Base-by-base conservation (phyloP, 2,797 vertebrate genomes). In the Spinus olivaceus region DNA sequence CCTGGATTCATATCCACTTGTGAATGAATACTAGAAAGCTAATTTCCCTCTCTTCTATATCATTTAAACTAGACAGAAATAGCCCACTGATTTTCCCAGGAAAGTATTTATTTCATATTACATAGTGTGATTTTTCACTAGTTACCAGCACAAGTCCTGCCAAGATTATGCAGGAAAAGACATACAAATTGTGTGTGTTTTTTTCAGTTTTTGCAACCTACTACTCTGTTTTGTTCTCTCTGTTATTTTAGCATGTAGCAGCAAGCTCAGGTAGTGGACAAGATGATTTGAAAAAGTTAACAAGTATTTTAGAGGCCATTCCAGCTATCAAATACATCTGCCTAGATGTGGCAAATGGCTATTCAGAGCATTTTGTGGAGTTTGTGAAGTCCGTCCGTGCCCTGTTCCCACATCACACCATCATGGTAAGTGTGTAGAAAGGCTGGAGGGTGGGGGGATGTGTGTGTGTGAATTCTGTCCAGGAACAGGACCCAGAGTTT, bases 341-440 rank as follows among this genome's bases (percentile, higher is more conserved):
- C 88, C 97, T 99, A 96, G 99, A 99, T 27, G 99, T 99, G 92
- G 99, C 99, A 97, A 99, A 99, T 0, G 99, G 99, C 49, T 99
- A 99, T 95, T 99, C 99, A 0, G 99, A 99, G 94, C 98, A 99
- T 94, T 99, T 99, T 97, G 99, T 99, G 96, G 98, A 99, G 97
- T 99, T 99, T 37, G 99, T 99, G 93, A 99, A 99, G 97, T 98
- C 97, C 4, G 99, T 99, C 88, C 98, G 98, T 81, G 97, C 96
- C 73, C 98, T 96, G 88, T 99, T 99, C 88, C 99, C 99, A 12
- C 98, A 98, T 94, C 99, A 99, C 95, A 99, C 99, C 83, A 99
- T 99, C 91, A 99, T 99, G 99, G 99, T 99, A 98, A 97, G 98
- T 95, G 35, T 51, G 47, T 47, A 37, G 33, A 65, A n/a, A 56